These are phyloP conservation scores for Istiophorus platypterus DNA, from an alignment of 2,113 vertebrate genomes.

Conservation along the genomic window DNA sequence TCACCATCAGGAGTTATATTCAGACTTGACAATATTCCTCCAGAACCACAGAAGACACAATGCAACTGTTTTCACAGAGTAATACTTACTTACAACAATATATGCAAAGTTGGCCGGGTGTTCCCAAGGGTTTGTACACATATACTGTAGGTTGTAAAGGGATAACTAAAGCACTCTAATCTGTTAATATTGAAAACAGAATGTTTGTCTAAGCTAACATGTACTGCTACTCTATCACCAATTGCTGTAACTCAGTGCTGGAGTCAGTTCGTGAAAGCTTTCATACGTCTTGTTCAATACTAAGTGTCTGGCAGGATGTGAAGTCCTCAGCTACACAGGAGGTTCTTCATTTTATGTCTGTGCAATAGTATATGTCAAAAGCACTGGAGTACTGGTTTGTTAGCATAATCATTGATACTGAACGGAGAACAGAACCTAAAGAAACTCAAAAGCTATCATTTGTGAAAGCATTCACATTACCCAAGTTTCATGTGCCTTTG, in stretches of 20 bases:
- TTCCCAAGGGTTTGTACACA: not conserved
- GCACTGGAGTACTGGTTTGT: not conserved
- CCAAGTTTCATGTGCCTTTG: too few relatives aligned
- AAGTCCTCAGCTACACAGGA: too few relatives aligned
- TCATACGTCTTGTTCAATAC: too few relatives aligned
- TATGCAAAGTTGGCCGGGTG: not conserved
- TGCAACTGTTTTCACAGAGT: not conserved
- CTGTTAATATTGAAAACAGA: not conserved
- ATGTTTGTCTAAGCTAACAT: not conserved
- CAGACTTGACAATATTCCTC: not conserved
- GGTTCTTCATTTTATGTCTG: too few relatives aligned
- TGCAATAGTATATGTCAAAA: not conserved
- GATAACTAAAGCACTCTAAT: not conserved
- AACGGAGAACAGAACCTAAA: too few relatives aligned
- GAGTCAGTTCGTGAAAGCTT: too few relatives aligned
- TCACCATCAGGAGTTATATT: not conserved
- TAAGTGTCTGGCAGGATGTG: not conserved
- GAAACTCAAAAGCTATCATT: not conserved
- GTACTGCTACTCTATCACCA: too few relatives aligned
- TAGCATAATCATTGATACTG: not conserved
- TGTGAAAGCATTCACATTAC: not conserved
- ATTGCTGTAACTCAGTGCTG: too few relatives aligned
- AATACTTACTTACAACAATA: not conserved
- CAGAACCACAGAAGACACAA: not conserved
- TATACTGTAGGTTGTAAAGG: not conserved